Percentiles rank a stretch among this genome's conserved stretches.
phyloP scores from a whole-genome alignment of 1,140 invertebrate species.

The Cyclargus thomasi region DNA sequence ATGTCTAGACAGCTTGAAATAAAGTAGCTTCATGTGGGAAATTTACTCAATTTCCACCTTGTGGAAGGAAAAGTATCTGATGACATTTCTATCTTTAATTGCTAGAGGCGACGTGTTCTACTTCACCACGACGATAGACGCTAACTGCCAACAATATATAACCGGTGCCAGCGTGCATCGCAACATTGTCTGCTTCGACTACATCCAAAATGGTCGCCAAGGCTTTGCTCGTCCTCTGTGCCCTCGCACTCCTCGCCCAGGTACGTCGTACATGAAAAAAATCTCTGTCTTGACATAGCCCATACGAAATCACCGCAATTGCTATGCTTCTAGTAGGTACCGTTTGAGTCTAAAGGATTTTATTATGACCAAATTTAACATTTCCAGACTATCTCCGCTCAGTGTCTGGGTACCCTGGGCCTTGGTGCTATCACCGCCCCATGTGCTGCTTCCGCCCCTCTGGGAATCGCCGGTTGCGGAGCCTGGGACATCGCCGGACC shows the following conservation, averaged over 20 bases:
- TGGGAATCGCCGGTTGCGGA: conserved; percentile 6
- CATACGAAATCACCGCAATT: no score
- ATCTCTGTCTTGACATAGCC: no score
- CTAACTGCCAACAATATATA: not conserved
- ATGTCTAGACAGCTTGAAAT: no score
- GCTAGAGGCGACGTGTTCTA: no score
- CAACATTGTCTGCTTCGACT: not conserved
- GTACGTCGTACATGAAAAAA: conserved; percentile 21
- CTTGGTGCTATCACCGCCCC: conserved; percentile 3
- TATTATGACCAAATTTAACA: no score
- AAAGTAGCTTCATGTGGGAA: no score
- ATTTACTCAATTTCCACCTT: no score
- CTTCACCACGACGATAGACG: no score
- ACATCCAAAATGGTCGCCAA: conserved; percentile 27
- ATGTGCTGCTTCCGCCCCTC: not conserved
- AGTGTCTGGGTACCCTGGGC: conserved; percentile 18
- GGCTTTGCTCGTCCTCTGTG: conserved; percentile 29
- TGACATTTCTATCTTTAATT: no score
- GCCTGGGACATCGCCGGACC: conserved; percentile 9
- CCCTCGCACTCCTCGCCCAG: conserved; percentile 32
- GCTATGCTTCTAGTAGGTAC: no score
- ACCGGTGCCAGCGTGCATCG: not conserved
- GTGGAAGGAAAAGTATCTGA: no score
- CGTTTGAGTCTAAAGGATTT: no score
- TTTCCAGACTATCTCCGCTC: conserved; percentile 24